Evolutionary conservation across 2,888 invertebrate genomes (phyloP), one percentile per base, ranked within the genome.

Genomic region (Acrocera orbiculus): DNA sequence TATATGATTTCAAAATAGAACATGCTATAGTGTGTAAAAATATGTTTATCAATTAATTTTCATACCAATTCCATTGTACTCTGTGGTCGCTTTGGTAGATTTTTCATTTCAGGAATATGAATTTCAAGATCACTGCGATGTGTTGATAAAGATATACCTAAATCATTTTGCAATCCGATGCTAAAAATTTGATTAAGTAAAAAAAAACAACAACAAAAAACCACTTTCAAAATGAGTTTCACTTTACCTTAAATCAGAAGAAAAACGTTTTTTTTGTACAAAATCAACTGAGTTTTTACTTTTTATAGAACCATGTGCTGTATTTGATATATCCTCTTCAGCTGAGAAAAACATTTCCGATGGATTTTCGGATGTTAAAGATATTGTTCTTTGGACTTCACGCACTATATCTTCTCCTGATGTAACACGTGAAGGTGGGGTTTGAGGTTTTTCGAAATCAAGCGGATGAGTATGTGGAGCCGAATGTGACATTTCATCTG

Each of bases 321-420:
- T 53, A 46, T 58, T 58, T 2, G 58, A 56, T 30, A 79, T 69
- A 46, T 89, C 90, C 59, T 92, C 90, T 50, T 90, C 89, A 1
- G 90, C 90, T 0, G 90, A 90, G 54, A 85, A 90, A 60, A 89
- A 92, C 32, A 81, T 78, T 58, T 90, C 90, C 0, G 85, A 85
- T 47, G 82, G 85, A 55, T 87, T 87, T 56, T 87, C 86, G 39
- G 85, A 85, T 2, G 82, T 82, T 53, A 87, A 74, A 0, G 86
- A 87, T 50, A 81, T 76, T 1, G 87, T 85, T 46, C 87, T 65
- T 56, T 83, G 82, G 6, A 61, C 60, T 42, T 58, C 58, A 5
- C 57, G 48, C 4, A 53, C 53, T 34, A 56, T 35, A 30, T 56
- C 50, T 35, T 56, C 56, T 3, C 53, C 50, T 15, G 46, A 46